Base-by-base conservation (phyloP, 2,797 vertebrate species). In the Pangasius mekongensis region DNA sequence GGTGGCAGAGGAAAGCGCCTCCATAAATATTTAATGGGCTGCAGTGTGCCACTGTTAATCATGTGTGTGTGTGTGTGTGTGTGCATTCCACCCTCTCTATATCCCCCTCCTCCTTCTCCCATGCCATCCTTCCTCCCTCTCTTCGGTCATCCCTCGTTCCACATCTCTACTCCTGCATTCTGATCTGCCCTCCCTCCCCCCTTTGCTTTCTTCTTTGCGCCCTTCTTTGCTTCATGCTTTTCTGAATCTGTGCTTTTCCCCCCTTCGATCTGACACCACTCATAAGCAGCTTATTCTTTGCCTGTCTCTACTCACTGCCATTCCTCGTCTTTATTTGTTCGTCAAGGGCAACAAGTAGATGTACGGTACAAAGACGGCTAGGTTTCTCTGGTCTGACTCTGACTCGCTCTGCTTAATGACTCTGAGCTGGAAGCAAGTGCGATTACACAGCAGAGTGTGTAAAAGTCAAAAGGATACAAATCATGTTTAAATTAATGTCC, bases 11-110 rank as follows among this genome's bases (percentile, higher is more conserved):
- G 92, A 90, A 94, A 94, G 94, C 91, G 94, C 92, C 91, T 95
- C 91, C 92, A 95, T 96, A 96, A 96, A 96, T 96, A 96, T 97
- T 96, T 96, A 94, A 96, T 96, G 95, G 95, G 93, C 94, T 95
- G 95, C 95, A 93, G 94, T 92, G 92, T 91, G 93, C 93, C 90
- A 62, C 81, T 93, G 93, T 95, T 96, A 95, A 96, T 96, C 95
- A 94, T 95, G 93, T 92, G 91, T 94, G 89, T 93, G 36, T 64
- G 77, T 33, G 43, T 43, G 43, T 43, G 43, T 43, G 43, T 43
- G 71, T 74, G 36, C 16, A 27, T 43, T 43, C 54, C 81, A 83
- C 58, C 36, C 58, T 16, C 81, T 8, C 60, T 82, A 43, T 43
- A 62, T 47, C 62, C 82, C 18, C 82, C 92, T 91, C 86, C 90